Evolutionary conservation across 1,140 invertebrate species (phyloP), one percentile per base, ranked within the genome.

Genomic region (Sinonovacula constricta): DNA sequence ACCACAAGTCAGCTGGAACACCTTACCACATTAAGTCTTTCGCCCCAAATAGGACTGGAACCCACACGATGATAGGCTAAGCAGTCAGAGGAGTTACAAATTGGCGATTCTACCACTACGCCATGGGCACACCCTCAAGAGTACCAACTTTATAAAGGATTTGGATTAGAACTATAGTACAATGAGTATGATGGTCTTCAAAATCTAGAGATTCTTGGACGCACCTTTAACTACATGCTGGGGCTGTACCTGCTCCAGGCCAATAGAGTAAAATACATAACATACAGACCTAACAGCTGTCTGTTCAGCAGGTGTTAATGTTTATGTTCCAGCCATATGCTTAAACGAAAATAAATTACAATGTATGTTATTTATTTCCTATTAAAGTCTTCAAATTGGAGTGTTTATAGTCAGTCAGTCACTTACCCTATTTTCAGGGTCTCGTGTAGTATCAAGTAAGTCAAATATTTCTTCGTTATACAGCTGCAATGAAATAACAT

Each of bases 381-480:
- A 60, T 5, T 26, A 26, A 18, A n/a, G 31, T 28, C 14, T 18
- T 18, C 39, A 45, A 45, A 18, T 45, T 45, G 39, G 7, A 10
- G 39, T 10, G 39, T 62, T 31, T 7, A 62, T 4, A 30, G 28
- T 62, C 12, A 57, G 34, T 15, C 3, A 56, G 18, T 7, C 51
- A 82, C 87, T 86, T 85, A 92, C 91, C 83, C 89, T 86, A 57
- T 88, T 87, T 51, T 90, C 87, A 39, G 89, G 83, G 79, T 91
- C 87, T 87, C 92, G 81, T 14, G 89, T 88, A 24, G 88, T 86
- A 72, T 88, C 90, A 57, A 91, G 75, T 7, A 90, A 84, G 82
- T 93, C 91, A 56, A 92, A 78, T 30, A 92, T 91, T 81, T 92
- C 91, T 84, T 91, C 91, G 88, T 92, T 92, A 77, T 92, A 91